These are phyloP conservation scores for Parnassius smintheus DNA, from an alignment of 2,888 invertebrate species.

Conservation along the genomic window DNA sequence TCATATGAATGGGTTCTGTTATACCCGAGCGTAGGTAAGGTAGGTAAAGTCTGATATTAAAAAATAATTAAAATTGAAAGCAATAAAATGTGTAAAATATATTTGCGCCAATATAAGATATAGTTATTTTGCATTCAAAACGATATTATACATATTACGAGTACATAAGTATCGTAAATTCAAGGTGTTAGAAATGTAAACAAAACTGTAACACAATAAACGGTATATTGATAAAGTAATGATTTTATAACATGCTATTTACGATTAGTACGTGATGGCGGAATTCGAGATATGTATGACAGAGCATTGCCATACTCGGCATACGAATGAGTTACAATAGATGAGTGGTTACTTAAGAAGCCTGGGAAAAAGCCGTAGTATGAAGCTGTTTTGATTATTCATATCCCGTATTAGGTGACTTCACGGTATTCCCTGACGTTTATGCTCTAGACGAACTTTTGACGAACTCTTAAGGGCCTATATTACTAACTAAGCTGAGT, in stretches of 20 bases:
- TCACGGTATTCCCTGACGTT: not conserved
- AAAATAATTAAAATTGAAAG: no score
- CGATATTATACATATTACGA: not conserved
- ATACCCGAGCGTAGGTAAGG: no score
- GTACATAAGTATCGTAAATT: not conserved
- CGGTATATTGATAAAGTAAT: constrained; percentile 17
- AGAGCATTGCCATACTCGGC: constrained; percentile 9
- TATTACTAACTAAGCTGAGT: no score
- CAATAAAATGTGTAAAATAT: no score
- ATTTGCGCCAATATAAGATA: no score
- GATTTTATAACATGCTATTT: constrained; percentile 19
- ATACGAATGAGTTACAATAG: constrained; percentile 29
- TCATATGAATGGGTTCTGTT: no score
- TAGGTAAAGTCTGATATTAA: no score
- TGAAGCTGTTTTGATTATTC: not conserved
- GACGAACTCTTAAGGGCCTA: no score
- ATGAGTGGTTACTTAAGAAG: constrained; percentile 31
- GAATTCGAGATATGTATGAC: constrained; percentile 25
- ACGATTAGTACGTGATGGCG: constrained; percentile 12
- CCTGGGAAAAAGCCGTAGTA: constrained; percentile 33
- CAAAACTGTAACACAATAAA: constrained; percentile 13
- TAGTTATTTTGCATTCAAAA: not conserved
- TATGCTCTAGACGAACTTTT: no score
- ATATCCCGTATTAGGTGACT: constrained; percentile 1
- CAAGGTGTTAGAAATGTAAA: constrained; percentile 5